Evolutionary conservation across 2,888 invertebrate species (phyloP).

Genomic region (Penaeus monodon): DNA sequence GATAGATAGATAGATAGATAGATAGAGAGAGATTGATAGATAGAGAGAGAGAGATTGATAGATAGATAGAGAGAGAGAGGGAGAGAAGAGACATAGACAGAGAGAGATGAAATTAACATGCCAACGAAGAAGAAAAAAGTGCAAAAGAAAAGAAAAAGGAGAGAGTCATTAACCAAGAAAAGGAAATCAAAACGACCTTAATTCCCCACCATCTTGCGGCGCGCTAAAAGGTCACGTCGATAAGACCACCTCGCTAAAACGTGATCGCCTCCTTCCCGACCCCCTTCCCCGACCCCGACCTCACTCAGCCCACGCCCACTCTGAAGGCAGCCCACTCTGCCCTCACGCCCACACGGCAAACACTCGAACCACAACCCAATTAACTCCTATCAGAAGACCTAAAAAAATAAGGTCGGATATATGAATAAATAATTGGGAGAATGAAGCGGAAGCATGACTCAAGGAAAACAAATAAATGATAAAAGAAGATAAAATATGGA

Average conservation of each 20-base stretch:
- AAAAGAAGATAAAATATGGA: background rate
- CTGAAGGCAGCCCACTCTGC: background rate
- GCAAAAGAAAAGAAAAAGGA: background rate
- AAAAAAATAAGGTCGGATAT: background rate
- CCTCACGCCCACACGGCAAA: background rate
- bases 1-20: too few species aligned
- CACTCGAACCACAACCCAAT: background rate
- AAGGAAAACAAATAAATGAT: background rate
- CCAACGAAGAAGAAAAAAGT: too few species aligned
- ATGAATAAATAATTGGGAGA: background rate
- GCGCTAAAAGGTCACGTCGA: background rate
- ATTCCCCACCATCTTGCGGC: background rate
- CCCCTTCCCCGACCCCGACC: background rate
- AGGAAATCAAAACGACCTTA: background rate
- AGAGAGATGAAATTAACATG: background rate
- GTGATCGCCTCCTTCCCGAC: background rate
- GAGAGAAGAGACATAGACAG: background rate
- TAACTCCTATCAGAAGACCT: background rate
- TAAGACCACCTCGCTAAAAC: too few species aligned
- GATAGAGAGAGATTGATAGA: too few species aligned
- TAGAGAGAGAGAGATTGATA: too few species aligned
- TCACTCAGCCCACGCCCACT: background rate
- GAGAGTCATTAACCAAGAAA: background rate
- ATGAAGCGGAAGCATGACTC: background rate
- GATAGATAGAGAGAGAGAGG: too few species aligned